Conservation (phyloP, 1,140 invertebrate species). For the Sarcophaga peregrina region DNA sequence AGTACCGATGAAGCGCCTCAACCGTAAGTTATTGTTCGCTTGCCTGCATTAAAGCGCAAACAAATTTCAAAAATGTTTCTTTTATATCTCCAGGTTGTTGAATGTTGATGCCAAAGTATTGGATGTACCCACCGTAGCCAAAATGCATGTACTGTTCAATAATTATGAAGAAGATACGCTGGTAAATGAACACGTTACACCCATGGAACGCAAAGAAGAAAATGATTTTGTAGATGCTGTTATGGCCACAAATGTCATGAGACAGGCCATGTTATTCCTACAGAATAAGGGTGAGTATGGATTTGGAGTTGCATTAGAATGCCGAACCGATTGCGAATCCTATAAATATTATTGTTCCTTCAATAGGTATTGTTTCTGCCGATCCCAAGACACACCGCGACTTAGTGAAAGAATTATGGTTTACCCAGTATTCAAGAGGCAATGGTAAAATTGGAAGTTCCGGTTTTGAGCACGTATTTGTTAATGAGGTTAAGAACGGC, state of each 20-base stretch:
- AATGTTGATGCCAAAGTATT: constrained; percentile 54
- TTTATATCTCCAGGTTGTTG: constrained; percentile 48
- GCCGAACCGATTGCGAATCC: neutral
- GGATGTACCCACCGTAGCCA: constrained; percentile 73
- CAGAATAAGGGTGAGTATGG: constrained; percentile 71
- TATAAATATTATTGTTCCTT: constrained; percentile 48
- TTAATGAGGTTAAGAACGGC: constrained; percentile 83
- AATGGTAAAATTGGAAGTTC: constrained; percentile 81
- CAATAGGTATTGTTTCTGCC: constrained; percentile 69
- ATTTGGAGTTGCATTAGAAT: neutral
- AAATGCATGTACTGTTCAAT: constrained; percentile 76
- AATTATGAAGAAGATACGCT: constrained; percentile 81
- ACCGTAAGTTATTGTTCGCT: constrained; percentile 71
- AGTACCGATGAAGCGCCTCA: constrained; percentile 77
- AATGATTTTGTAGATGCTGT: constrained; percentile 80
- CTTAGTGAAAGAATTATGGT: constrained; percentile 81
- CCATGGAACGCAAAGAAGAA: constrained; percentile 80
- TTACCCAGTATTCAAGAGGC: constrained; percentile 82
- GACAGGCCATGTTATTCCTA: constrained; percentile 78
- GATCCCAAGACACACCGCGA: constrained; percentile 78
- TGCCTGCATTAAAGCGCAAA: constrained; percentile 44
- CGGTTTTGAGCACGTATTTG: constrained; percentile 89
- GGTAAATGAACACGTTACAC: constrained; percentile 81
- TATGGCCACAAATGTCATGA: constrained; percentile 79
- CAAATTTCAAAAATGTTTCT: constrained; percentile 44